Evolutionary conservation across 2,888 invertebrate species (phyloP).

Genomic region (Minunthozetes semirufus): DNA sequence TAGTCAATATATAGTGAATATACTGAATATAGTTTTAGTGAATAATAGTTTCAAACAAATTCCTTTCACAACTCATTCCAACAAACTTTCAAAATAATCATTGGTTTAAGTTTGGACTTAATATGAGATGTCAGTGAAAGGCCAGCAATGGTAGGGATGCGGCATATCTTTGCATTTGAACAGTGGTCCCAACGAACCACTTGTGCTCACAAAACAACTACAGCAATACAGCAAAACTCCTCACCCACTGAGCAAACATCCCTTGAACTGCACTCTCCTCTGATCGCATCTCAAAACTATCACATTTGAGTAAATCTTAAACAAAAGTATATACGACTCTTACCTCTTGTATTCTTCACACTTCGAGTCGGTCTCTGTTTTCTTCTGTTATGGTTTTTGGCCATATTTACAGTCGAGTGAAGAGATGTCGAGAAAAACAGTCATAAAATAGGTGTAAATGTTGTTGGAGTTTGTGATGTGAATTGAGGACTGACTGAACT

Average conservation of each 20-base stretch:
- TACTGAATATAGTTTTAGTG: too few relatives aligned
- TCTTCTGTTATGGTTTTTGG: slow-evolving; percentile 8
- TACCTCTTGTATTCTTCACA: slow-evolving; percentile 5
- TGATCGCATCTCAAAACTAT: slow-evolving; percentile 7
- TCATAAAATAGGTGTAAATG: slow-evolving; percentile 14
- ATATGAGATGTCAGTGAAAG: not conserved
- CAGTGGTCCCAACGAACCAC: not conserved
- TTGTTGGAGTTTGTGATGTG: slow-evolving; percentile 18
- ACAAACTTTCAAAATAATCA: too few relatives aligned
- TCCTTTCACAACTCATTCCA: too few relatives aligned
- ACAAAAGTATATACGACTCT: not conserved
- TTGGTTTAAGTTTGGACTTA: too few relatives aligned
- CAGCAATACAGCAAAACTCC: not conserved
- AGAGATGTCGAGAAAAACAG: not conserved
- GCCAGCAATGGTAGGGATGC: slow-evolving; percentile 2
- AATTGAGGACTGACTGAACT: slow-evolving; percentile 14
- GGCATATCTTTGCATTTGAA: not conserved
- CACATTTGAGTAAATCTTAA: not conserved
- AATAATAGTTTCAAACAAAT: too few relatives aligned
- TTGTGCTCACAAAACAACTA: not conserved
- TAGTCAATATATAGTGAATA: not conserved
- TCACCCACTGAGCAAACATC: slow-evolving; percentile 27
- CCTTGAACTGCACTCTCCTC: slow-evolving; percentile 22
- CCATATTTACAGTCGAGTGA: not conserved
- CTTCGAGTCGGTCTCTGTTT: not conserved